Evolutionary conservation across 2,888 invertebrate genomes (phyloP), one percentile per base, ranked within the genome.

Genomic region (Chorisops tibialis): DNA sequence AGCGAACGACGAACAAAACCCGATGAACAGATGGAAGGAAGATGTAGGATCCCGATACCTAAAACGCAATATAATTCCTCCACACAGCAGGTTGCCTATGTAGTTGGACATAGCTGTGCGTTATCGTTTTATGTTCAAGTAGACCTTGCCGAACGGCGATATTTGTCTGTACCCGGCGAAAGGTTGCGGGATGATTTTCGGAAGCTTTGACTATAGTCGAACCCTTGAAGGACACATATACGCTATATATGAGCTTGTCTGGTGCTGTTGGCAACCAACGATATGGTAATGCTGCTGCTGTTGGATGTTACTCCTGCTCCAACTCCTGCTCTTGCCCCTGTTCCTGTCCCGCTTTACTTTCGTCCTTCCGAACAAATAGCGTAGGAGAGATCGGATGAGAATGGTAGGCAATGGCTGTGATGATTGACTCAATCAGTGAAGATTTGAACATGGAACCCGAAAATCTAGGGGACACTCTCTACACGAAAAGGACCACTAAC

Each of bases 381-480:
- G 24, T n/a, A 24, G 30, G 4, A 38, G 6, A 14, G 18, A 24
- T n/a, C 41, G 37, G 24, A 54, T 43, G 54, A 54, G 54, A 54
- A 54, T 43, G 19, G 48, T 30, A 48, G 22, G 59, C 48, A 59
- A 59, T 47, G 59, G 59, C 19, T 38, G 48, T 45, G 59, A 59
- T 59, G 59, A 59, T 59, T 59, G 59, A 59, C 48, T 59, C 59
- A 59, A 59, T 59, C 59, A 59, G 59, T 22, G 59, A 21, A 49
- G 37, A 48, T 37, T 47, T 38, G 56, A 56, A 43, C 43, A 22
- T 18, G 43, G 43, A 18, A 30, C 18, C 45, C 45, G 35, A 56
- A 56, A 43, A 43, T 56, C 35, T 16, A 56, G 56, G 30, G 56
- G 56, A 56, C 56, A 56, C 11, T 43, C n/a, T n/a, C 14, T 24